These are phyloP conservation scores for Octopus sinensis DNA, from an alignment of 1,140 invertebrate genomes.

Conservation along the genomic window DNA sequence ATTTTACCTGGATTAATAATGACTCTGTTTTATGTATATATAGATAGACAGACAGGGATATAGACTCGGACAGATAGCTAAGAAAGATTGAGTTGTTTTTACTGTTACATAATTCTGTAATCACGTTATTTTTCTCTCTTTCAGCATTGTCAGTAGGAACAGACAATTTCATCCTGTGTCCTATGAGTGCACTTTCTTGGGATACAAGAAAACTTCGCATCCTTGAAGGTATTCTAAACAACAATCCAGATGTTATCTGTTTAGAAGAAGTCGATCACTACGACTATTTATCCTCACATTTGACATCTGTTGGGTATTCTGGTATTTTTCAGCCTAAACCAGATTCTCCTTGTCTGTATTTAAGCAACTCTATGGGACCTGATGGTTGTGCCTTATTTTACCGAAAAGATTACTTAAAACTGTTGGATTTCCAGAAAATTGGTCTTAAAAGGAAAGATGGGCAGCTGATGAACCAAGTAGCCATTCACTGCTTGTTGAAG, in stretches of 20 bases:
- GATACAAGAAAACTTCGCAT: conserved; percentile 67
- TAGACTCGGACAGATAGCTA: too few relatives aligned
- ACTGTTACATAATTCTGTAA: too few relatives aligned
- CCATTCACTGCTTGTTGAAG: conserved; percentile 55
- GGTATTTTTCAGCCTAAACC: conserved; percentile 76
- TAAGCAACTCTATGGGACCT: conserved; percentile 72
- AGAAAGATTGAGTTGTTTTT: too few relatives aligned
- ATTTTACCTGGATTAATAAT: too few relatives aligned
- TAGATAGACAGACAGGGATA: too few relatives aligned
- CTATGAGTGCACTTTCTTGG: conserved; percentile 71
- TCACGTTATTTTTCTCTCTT: conserved; percentile 34
- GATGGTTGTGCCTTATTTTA: conserved; percentile 80
- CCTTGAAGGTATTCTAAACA: conserved; percentile 71
- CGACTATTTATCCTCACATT: conserved; percentile 65
- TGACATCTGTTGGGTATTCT: conserved; percentile 67
- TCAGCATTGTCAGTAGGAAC: conserved; percentile 70
- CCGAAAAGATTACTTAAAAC: conserved; percentile 65
- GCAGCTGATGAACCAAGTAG: conserved; percentile 73
- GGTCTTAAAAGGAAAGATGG: conserved; percentile 71
- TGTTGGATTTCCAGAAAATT: conserved; percentile 63
- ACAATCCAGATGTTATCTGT: conserved; percentile 72
- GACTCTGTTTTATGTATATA: too few relatives aligned
- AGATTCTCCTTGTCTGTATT: conserved; percentile 71
- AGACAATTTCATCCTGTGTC: conserved; percentile 74
- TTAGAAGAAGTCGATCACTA: conserved; percentile 79